Percentiles rank a stretch among this genome's conserved stretches.
These are phyloP conservation scores for Chelidonichthys spinosus DNA, from an alignment of 2,797 vertebrate species.

Conservation along the genomic window DNA sequence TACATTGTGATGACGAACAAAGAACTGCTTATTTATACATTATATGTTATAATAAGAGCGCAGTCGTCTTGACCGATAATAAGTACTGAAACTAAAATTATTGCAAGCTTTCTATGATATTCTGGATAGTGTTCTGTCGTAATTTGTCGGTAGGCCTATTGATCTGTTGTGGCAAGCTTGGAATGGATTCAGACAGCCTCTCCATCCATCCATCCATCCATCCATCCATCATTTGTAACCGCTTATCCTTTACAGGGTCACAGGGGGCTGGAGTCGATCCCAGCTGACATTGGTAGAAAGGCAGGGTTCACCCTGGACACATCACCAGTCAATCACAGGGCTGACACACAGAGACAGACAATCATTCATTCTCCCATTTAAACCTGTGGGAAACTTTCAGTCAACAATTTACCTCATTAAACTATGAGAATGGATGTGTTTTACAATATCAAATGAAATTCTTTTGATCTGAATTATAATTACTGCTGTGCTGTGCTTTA, in stretches of 20 bases:
- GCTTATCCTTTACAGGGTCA: background rate
- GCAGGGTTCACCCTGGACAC: background rate
- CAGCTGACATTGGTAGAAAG: background rate
- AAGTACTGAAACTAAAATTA: background rate
- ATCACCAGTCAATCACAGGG: background rate
- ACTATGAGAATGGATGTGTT: background rate
- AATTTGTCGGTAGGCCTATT: background rate
- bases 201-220: background rate
- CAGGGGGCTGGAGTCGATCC: background rate
- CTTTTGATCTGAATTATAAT: background rate
- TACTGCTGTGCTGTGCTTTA: background rate
- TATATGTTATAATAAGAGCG: background rate
- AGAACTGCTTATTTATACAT: background rate
- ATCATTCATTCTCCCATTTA: background rate
- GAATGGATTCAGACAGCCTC: background rate
- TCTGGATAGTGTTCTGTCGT: background rate
- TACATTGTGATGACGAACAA: background rate
- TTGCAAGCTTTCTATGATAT: background rate
- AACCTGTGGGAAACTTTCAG: background rate
- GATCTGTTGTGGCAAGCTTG: conserved; percentile 2
- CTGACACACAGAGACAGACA: background rate
- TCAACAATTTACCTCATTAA: background rate
- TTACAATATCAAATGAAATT: too few relatives aligned
- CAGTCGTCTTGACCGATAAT: background rate
- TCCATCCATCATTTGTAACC: background rate